Base-by-base conservation (phyloP, 2,113 vertebrate species). In the Melierax canorus region DNA sequence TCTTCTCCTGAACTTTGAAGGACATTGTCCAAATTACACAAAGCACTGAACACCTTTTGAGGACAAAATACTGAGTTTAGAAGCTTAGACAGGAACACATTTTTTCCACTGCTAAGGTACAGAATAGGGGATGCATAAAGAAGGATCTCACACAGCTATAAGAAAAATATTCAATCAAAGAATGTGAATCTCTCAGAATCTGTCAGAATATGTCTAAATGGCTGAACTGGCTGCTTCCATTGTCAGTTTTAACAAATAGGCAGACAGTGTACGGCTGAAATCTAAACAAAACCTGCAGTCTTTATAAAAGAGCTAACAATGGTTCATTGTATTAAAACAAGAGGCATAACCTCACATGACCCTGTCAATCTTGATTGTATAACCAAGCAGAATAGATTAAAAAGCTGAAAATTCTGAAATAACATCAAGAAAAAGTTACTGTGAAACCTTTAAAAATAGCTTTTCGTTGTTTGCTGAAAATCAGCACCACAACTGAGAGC, bases 241-340 rank as follows among this genome's bases (percentile, higher is more conserved):
- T 97, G 97, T 98, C 94, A 91, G 78, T 84, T 90, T 69, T 76
- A 79, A 97, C 88, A 93, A 97, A 97, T 13, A 93, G 76, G 86
- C 87, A 96, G 96, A 88, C 96, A 97, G 86, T 63, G 91, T 75
- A 51, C 89, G 97, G 94, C 95, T 97, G 88, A 97, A 97, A 96
- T 94, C 94, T 94, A 97, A 98, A 98, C 58, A 98, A 95, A 98
- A 97, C 91, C 97, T 93, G 78, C 55, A 90, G 81, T 88, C 94
- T 96, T 87, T 96, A 46, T 76, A 55, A 72, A 46, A 90, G 75
- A 68, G 34, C 88, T 90, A 96, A 95, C 95, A 97, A 98, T 86
- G 97, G 97, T 43, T 92, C 94, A 98, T 98, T 98, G 98, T 98
- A 96, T 93, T 62, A 75, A 86, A 81, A 86, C 86, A 97, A 94